phyloP scores from a whole-genome alignment of 2,888 invertebrate species.

The Cryptocheilus praepositus region DNA sequence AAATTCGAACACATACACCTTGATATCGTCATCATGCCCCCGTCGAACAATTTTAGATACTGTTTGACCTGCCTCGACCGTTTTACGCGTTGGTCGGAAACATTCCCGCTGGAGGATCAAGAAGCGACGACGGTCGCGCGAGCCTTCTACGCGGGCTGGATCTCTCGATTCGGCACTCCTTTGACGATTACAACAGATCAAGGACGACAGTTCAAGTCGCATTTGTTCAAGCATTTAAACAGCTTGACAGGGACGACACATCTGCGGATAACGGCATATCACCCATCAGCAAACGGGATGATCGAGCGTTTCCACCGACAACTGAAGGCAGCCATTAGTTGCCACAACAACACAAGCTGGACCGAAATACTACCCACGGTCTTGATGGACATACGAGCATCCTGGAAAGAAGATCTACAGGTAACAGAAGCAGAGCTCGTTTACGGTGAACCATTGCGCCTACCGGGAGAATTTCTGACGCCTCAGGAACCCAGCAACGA shows the following conservation, averaged over 20 bases:
- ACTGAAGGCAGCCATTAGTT: slow-evolving; percentile 53
- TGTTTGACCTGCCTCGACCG: slow-evolving; percentile 64
- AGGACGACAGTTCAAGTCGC: slow-evolving; percentile 15
- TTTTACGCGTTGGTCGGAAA: slow-evolving; percentile 27
- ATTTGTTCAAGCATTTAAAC: slow-evolving; percentile 3
- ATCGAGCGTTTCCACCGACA: background rate
- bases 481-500: too few species aligned
- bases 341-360: slow-evolving; percentile 52
- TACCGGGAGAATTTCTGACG: slow-evolving; percentile 11
- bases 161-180: slow-evolving; percentile 1
- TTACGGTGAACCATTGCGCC: background rate
- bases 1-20: slow-evolving; percentile 64
- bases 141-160: background rate
- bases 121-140: background rate
- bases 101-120: background rate
- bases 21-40: slow-evolving; percentile 64
- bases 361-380: slow-evolving; percentile 57
- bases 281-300: background rate
- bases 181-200: slow-evolving; percentile 14
- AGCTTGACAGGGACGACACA: background rate
- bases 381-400: slow-evolving; percentile 52
- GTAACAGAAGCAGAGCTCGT: background rate
- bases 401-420: slow-evolving; percentile 55
- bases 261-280: slow-evolving; percentile 5
- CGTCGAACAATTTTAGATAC: slow-evolving; percentile 55